Conservation (phyloP, 1,140 invertebrate genomes). For the Leptonema lineaticorne region DNA sequence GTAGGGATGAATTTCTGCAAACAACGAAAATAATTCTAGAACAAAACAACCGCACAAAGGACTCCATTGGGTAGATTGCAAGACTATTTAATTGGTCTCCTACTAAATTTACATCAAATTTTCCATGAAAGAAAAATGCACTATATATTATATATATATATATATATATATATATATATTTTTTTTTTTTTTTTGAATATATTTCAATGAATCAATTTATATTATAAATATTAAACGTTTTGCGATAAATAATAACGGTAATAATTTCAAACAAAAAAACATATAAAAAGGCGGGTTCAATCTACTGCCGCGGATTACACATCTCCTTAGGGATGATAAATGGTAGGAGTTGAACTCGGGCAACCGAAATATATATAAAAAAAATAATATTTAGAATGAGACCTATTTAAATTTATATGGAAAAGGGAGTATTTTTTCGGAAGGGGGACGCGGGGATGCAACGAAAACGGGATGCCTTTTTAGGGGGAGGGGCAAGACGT, state of each 20-base stretch:
- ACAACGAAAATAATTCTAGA: constrained; percentile 10
- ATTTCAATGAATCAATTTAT: too few relatives aligned
- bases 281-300: constrained; percentile 1
- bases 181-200: too few relatives aligned
- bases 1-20: constrained; percentile 1
- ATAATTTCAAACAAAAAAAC: constrained; percentile 1
- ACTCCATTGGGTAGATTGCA: too few relatives aligned
- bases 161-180: too few relatives aligned
- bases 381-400: constrained; percentile 41
- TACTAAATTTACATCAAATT: too few relatives aligned
- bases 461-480: background rate
- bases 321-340: constrained; percentile 42
- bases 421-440: constrained; percentile 7
- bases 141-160: too few relatives aligned
- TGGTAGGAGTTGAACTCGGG: constrained; percentile 38
- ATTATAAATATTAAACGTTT: too few relatives aligned
- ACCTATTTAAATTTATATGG: constrained; percentile 40
- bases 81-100: too few relatives aligned
- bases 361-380: too few relatives aligned
- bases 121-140: too few relatives aligned
- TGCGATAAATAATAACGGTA: too few relatives aligned
- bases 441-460: constrained; percentile 8
- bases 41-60: constrained; percentile 19
- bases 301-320: constrained; percentile 38
- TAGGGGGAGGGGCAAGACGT: background rate